Evolutionary conservation across 2,888 invertebrate species (phyloP).

Genomic region (Ganaspis brasiliensis): DNA sequence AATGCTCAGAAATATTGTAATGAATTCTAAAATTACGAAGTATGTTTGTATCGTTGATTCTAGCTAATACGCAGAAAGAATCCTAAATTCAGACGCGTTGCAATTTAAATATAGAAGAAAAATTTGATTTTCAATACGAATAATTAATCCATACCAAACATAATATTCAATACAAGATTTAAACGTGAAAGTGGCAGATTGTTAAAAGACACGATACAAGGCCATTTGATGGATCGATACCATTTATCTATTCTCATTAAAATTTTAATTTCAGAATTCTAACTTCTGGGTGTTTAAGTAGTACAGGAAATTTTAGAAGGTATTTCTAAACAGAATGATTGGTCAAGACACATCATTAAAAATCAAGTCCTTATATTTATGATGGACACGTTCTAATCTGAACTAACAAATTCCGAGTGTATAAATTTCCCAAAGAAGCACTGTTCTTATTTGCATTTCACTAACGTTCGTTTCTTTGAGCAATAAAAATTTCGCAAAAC

Average conservation of each 20-base stretch:
- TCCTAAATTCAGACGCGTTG: background rate
- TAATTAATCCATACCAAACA: no score
- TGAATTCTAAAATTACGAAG: background rate
- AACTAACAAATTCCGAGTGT: conserved; percentile 18
- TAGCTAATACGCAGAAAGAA: background rate
- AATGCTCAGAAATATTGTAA: conserved; percentile 19
- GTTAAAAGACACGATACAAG: no score
- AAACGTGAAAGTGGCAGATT: no score
- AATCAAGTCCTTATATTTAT: background rate
- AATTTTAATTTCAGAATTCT: conserved; percentile 1
- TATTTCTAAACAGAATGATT: background rate
- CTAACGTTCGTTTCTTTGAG: conserved; percentile 1
- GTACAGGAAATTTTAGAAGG: background rate
- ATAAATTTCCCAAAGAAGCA: background rate
- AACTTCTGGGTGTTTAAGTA: background rate
- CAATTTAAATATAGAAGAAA: background rate
- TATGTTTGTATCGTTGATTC: background rate
- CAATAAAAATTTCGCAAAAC: conserved; percentile 16
- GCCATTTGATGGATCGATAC: no score
- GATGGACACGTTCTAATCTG: conserved; percentile 10
- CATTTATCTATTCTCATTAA: background rate
- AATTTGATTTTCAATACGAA: background rate
- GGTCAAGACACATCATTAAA: background rate
- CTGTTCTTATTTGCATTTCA: conserved; percentile 18
- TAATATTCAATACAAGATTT: no score